Evolutionary conservation across 2,113 vertebrate species (phyloP), one percentile per base, ranked within the genome.

Genomic region (Epinephelus lanceolatus): DNA sequence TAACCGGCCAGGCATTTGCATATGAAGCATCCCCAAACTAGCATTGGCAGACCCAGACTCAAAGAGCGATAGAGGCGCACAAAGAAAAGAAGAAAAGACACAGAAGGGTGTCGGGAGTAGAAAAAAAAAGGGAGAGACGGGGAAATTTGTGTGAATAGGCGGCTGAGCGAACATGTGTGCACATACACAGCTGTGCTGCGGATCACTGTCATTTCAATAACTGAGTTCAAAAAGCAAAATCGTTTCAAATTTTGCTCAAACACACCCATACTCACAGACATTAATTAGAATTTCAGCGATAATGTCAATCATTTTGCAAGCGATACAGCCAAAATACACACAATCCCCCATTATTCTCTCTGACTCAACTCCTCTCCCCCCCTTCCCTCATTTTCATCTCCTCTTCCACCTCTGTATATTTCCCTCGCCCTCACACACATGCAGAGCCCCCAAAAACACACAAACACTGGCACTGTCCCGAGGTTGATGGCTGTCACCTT

Each of bases 401-500:
- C 42, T 42, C 42, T 42, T 83, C 88, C 78, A 51, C 80, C 27
- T 82, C 69, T 56, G 84, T 77, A 71, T 88, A 59, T 78, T 79
- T 91, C 61, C 33, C 61, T 81, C 72, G 4, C 63, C 80, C 89
- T 76, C 74, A 61, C 61, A 80, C 85, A 72, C 85, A 76, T 7
- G 51, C 71, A 17, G 25, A 71, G 49, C 51, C 55, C 33, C 62
- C 61, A 51, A 76, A 78, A 89, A 85, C 80, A 85, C 80, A 89
- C 91, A 91, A 87, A 89, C 87, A 84, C 47, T 47, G 49, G 69
- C 47, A 30, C 70, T 87, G 86, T 90, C 87, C 83, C 21, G 81
- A 86, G 90, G 84, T 86, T 93, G 93, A 94, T 87, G 87, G 87
- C 86, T 93, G 91, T 93, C 91, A 92, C 89, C 83, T 91, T 88